These are phyloP conservation scores for Channallabes apus DNA, from an alignment of 2,797 vertebrate species.

Conservation along the genomic window DNA sequence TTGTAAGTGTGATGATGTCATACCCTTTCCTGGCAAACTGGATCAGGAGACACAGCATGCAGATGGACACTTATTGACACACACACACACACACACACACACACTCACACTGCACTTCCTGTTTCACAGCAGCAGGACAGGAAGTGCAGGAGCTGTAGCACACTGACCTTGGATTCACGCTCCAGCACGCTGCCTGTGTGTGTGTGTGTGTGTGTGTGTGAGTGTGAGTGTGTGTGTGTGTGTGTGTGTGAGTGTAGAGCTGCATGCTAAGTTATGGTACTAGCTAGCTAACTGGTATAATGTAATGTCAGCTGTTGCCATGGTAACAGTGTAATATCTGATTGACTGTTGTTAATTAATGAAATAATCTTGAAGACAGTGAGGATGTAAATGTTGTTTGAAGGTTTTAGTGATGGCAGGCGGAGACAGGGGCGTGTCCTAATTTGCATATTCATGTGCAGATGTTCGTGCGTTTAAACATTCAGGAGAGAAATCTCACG, in stretches of 20 bases:
- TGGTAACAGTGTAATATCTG: background rate
- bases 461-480: background rate
- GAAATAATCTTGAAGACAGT: background rate
- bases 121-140: constrained; percentile 48
- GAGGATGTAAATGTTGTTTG: background rate
- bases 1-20: background rate
- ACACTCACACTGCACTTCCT: no score
- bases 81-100: background rate
- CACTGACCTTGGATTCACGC: no score
- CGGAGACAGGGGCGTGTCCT: background rate
- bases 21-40: background rate
- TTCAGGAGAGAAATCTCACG: constrained; percentile 38
- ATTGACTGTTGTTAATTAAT: background rate
- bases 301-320: background rate
- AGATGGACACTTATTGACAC: constrained; percentile 26
- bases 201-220: no score
- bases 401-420: background rate
- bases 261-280: background rate
- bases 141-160: constrained; percentile 47
- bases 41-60: background rate
- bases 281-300: background rate
- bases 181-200: no score
- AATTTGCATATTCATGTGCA: background rate
- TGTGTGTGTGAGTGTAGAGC: background rate
- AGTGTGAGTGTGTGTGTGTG: no score